Percentiles rank a stretch among this genome's conserved stretches.
These are phyloP conservation scores for Heterodera schachtii DNA, from an alignment of 1,140 invertebrate genomes.

Conservation along the genomic window DNA sequence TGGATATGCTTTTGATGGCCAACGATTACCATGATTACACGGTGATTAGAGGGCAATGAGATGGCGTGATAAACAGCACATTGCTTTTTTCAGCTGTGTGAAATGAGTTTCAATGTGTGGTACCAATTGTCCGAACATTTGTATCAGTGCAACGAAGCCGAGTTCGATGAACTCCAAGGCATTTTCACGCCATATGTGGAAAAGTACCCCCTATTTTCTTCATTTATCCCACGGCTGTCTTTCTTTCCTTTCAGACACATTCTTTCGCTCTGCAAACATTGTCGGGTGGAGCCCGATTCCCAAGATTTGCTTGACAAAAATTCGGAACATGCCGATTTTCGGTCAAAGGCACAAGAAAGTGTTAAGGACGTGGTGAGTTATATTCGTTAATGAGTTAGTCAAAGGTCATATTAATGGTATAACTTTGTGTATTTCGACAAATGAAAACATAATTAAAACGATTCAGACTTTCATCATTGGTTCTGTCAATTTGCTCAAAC, in stretches of 20 bases:
- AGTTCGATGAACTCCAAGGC: slow-evolving; percentile 71
- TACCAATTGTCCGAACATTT: slow-evolving; percentile 89
- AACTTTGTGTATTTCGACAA: background rate
- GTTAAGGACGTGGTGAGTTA: slow-evolving; percentile 80
- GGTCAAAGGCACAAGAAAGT: slow-evolving; percentile 83
- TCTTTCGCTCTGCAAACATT: slow-evolving; percentile 72
- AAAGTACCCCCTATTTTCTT: slow-evolving; percentile 69
- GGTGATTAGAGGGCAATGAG: slow-evolving; percentile 66
- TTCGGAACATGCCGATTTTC: slow-evolving; percentile 85
- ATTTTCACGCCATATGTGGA: slow-evolving; percentile 88
- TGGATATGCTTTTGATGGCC: slow-evolving; percentile 87
- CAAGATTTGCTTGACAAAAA: slow-evolving; percentile 84
- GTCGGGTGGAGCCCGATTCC: slow-evolving; percentile 86
- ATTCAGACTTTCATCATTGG: slow-evolving; percentile 85
- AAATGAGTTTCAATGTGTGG: slow-evolving; percentile 94
- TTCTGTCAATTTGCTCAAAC: slow-evolving; percentile 84
- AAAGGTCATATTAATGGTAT: no score
- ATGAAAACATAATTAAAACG: no score
- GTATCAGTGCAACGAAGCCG: slow-evolving; percentile 82
- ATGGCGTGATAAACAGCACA: no score
- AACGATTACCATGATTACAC: slow-evolving; percentile 96
- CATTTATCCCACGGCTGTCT: background rate
- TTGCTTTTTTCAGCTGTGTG: slow-evolving; percentile 76
- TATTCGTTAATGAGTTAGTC: no score
- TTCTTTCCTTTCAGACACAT: slow-evolving; percentile 74